These are phyloP conservation scores for Pelobates cultripes DNA, from an alignment of 2,797 vertebrate genomes.

Conservation along the genomic window DNA sequence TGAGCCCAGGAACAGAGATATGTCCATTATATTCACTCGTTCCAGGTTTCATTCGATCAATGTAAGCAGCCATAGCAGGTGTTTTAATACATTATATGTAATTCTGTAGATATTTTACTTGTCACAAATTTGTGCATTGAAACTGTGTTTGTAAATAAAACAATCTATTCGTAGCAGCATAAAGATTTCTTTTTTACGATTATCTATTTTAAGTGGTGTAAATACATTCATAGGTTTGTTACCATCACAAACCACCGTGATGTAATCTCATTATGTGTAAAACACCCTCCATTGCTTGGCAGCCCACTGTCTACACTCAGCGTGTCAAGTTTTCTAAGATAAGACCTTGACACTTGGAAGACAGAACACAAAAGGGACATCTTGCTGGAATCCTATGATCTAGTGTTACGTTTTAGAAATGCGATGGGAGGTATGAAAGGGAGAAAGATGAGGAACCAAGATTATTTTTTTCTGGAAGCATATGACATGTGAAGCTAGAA, in stretches of 20 bases:
- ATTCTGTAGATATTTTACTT: no score
- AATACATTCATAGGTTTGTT: background rate
- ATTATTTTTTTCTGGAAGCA: slow-evolving; percentile 36
- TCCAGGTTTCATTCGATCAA: no score
- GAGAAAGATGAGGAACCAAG: slow-evolving; percentile 37
- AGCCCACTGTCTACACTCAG: background rate
- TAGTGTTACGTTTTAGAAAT: slow-evolving; percentile 21
- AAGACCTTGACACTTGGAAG: slow-evolving; percentile 27
- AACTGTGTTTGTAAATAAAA: no score
- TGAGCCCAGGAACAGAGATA: no score
- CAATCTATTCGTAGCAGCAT: no score
- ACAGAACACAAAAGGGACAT: slow-evolving; percentile 29
- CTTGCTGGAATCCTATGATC: slow-evolving; percentile 8
- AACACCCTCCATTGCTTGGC: background rate
- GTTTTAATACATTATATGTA: no score
- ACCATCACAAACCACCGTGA: background rate
- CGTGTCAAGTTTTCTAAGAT: background rate
- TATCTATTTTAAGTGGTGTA: no score
- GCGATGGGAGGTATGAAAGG: slow-evolving; percentile 35
- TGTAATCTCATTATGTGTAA: background rate
- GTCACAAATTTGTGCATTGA: no score
- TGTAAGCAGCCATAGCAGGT: no score
- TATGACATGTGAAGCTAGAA: slow-evolving; percentile 36
- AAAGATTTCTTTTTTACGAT: no score
- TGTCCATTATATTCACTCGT: no score